Conservation (phyloP, 2,797 vertebrate species). For the Coendou prehensilis region DNA sequence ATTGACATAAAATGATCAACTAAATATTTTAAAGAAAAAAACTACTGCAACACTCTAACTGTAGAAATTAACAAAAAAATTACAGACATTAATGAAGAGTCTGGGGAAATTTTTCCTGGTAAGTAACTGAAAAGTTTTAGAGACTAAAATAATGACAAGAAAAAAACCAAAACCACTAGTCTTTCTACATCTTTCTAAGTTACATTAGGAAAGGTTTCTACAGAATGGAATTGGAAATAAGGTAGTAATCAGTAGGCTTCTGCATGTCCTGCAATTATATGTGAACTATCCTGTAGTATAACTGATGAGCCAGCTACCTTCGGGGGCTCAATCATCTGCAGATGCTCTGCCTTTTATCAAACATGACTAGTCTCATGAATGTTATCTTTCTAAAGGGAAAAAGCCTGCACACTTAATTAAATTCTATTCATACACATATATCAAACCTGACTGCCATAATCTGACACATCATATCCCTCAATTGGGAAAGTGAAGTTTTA, state of each 20-base stretch:
- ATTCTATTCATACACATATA: background rate
- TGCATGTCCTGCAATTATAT: background rate
- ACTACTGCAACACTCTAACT: background rate
- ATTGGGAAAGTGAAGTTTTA: background rate
- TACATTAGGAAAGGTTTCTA: background rate
- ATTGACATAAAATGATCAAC: conserved; percentile 17
- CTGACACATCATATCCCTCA: background rate
- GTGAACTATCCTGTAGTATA: background rate
- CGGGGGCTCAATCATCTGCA: background rate
- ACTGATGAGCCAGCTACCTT: background rate
- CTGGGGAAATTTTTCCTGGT: background rate
- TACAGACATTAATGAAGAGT: background rate
- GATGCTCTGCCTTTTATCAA: background rate
- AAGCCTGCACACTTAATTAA: background rate
- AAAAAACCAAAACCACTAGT: background rate
- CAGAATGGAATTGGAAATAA: background rate
- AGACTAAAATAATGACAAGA: background rate
- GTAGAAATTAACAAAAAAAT: conserved; percentile 32
- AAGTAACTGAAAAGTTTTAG: conserved; percentile 17
- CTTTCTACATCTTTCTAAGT: background rate
- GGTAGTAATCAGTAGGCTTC: background rate
- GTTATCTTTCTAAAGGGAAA: background rate
- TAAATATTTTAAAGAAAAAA: conserved; percentile 21
- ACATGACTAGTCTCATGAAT: background rate
- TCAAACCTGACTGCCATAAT: background rate